Conservation (phyloP, 2,113 vertebrate genomes). For the Upupa epops region DNA sequence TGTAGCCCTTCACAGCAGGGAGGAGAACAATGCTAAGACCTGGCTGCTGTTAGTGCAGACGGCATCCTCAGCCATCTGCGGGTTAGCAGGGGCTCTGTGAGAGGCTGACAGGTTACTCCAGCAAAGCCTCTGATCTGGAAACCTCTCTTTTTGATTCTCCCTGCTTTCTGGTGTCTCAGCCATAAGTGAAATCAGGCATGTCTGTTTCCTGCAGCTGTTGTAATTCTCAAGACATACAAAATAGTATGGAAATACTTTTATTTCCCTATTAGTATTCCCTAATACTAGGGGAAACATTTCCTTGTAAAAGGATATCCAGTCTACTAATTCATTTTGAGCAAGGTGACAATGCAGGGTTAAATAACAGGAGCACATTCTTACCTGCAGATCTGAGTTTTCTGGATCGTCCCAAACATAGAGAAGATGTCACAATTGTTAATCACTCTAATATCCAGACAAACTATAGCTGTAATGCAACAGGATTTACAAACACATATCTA, state of each 20-base stretch:
- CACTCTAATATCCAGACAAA: not conserved
- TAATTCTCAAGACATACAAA: not conserved
- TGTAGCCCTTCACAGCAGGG: rapidly evolving
- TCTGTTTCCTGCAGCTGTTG: not conserved
- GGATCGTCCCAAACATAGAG: not conserved
- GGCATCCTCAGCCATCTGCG: not conserved
- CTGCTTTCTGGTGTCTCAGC: not conserved
- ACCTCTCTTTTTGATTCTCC: not conserved
- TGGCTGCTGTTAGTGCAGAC: rapidly evolving
- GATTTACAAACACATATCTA: not conserved
- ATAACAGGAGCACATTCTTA: not conserved
- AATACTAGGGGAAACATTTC: not conserved
- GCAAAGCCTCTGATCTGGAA: not conserved
- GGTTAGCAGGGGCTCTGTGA: not conserved
- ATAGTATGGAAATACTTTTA: not conserved
- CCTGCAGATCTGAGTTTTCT: no score
- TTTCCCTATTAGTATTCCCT: no score
- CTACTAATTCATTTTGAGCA: not conserved
- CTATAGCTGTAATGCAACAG: not conserved
- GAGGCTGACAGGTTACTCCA: not conserved
- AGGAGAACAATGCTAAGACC: not conserved
- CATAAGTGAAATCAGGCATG: not conserved
- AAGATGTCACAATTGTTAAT: not conserved
- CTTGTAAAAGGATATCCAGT: not conserved
- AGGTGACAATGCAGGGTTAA: no score